These are phyloP conservation scores for Cataglyphis cursor DNA, from an alignment of 2,888 invertebrate genomes.

Conservation along the genomic window DNA sequence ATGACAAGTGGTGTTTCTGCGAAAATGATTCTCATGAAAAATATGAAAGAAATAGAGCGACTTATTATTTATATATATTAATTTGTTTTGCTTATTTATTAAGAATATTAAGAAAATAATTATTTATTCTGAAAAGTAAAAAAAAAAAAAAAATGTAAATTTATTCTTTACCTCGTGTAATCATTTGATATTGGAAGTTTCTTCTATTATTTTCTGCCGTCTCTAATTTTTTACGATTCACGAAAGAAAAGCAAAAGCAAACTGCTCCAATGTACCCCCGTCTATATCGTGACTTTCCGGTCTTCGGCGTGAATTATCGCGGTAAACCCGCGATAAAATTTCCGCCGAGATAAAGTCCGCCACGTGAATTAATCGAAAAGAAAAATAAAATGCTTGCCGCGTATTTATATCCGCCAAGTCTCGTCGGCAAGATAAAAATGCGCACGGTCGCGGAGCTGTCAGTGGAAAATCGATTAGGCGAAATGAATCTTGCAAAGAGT, in stretches of 20 bases:
- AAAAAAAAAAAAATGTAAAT: background rate
- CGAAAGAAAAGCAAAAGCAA: conserved; percentile 10
- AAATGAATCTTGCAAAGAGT: conserved; percentile 54
- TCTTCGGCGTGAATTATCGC: conserved; percentile 30
- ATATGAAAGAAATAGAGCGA: background rate
- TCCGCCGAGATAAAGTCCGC: conserved; percentile 30
- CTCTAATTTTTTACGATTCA: background rate
- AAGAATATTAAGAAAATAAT: background rate
- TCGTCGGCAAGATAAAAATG: conserved; percentile 28
- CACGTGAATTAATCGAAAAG: conserved; percentile 45
- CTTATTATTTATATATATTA: background rate
- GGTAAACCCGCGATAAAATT: conserved; percentile 27
- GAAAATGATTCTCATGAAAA: background rate
- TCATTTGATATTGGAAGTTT: background rate
- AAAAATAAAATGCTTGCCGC: conserved; percentile 30
- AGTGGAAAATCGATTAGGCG: conserved; percentile 45
- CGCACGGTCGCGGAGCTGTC: conserved; percentile 33
- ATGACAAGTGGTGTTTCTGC: background rate
- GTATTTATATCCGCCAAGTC: conserved; percentile 15
- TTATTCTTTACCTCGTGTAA: background rate
- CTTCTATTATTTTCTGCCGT: background rate
- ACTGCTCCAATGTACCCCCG: background rate
- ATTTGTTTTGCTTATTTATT: background rate
- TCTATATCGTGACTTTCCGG: background rate
- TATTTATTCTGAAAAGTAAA: background rate